Percentiles rank a stretch among this genome's conserved stretches.
Evolutionary conservation across 2,113 vertebrate species (phyloP).

Genomic region (Takifugu bimaculatus): DNA sequence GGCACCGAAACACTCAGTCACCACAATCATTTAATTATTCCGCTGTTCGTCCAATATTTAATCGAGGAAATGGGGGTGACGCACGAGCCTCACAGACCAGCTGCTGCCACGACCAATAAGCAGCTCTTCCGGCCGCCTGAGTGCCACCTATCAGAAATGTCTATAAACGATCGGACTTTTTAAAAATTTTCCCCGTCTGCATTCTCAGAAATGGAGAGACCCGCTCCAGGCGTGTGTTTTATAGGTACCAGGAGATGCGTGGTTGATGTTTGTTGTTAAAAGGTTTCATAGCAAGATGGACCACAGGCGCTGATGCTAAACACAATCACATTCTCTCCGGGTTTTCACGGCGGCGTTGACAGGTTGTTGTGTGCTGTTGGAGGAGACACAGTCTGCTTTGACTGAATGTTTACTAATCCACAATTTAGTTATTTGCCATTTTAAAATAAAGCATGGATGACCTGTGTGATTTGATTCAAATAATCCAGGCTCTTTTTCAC

Average conservation of each 20-base stretch:
- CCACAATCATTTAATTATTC: slow-evolving; percentile 46
- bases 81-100: slow-evolving; percentile 14
- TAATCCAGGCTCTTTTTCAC: too few relatives aligned
- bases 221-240: slow-evolving; percentile 1
- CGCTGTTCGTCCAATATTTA: slow-evolving; percentile 57
- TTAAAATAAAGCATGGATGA: too few relatives aligned
- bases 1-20: slow-evolving; percentile 40
- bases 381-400: not conserved
- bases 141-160: slow-evolving; percentile 20
- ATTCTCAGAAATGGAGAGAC: not conserved
- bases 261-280: slow-evolving; percentile 8
- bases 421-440: too few relatives aligned
- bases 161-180: not conserved
- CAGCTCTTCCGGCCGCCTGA: slow-evolving; percentile 5
- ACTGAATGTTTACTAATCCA: too few relatives aligned
- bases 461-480: too few relatives aligned
- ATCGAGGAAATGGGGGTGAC: slow-evolving; percentile 50
- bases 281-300: slow-evolving; percentile 1
- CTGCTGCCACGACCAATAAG: slow-evolving; percentile 25
- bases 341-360: slow-evolving; percentile 15
- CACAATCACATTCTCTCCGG: slow-evolving; percentile 20
- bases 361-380: not conserved
- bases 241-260: not conserved
- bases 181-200: not conserved
- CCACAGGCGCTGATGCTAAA: slow-evolving; percentile 18